These are phyloP conservation scores for Acanthopleura granulata DNA, from an alignment of 2,888 invertebrate species.

Conservation along the genomic window DNA sequence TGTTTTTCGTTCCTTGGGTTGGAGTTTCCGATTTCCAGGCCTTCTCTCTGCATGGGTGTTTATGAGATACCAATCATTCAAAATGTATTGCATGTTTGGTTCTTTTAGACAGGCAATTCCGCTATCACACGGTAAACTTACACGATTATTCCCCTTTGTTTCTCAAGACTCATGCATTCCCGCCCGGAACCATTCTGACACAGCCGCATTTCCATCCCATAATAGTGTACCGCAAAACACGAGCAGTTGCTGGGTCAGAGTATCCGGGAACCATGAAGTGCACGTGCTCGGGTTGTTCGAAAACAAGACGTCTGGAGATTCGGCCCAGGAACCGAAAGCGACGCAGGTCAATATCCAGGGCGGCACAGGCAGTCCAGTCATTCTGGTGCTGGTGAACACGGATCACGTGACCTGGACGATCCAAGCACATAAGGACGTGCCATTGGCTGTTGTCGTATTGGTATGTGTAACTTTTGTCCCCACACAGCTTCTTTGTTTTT, in stretches of 20 bases:
- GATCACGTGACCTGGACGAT: not conserved
- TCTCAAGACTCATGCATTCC: no score
- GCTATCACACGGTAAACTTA: no score
- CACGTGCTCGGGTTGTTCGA: not conserved
- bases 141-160: no score
- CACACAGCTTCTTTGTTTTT: no score
- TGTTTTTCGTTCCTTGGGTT: no score
- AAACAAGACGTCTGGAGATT: not conserved
- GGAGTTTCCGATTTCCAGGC: no score
- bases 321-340: not conserved
- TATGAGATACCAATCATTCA: no score
- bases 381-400: not conserved
- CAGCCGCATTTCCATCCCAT: not conserved
- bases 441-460: not conserved
- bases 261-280: conserved; percentile 3
- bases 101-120: no score
- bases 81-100: no score
- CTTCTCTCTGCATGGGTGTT: no score
- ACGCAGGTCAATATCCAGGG: not conserved
- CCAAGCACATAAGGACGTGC: not conserved
- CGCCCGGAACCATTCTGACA: no score
- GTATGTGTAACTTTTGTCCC: no score
- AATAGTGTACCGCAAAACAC: not conserved
- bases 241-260: not conserved
- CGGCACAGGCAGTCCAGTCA: not conserved